Conservation (phyloP, 2,888 invertebrate species). For the Scaeva pyrastri region DNA sequence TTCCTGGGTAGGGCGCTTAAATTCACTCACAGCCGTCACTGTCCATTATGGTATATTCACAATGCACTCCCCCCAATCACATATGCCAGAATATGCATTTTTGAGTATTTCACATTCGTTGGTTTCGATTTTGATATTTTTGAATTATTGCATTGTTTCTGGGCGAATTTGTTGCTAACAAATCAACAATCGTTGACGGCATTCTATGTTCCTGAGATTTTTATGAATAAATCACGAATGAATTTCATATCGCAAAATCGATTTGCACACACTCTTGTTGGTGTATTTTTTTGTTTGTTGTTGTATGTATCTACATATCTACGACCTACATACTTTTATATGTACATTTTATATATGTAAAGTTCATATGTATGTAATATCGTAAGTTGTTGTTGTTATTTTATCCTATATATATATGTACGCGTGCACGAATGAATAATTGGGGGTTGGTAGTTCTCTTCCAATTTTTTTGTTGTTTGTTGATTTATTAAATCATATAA, state of each 20-base stretch:
- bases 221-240: slow-evolving; percentile 61
- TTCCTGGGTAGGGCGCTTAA: background rate
- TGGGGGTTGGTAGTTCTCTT: background rate
- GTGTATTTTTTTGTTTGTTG: background rate
- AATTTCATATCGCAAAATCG: slow-evolving; percentile 40
- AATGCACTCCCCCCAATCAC: background rate
- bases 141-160: slow-evolving; percentile 67
- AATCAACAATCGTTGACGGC: slow-evolving; percentile 53
- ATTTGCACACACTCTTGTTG: slow-evolving; percentile 23
- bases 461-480: slow-evolving; percentile 13
- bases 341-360: too few relatives aligned
- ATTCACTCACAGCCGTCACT: background rate
- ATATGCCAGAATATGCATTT: slow-evolving; percentile 45
- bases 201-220: slow-evolving; percentile 45
- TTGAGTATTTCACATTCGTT: slow-evolving; percentile 47
- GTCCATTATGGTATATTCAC: background rate
- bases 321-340: too few relatives aligned
- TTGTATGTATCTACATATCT: background rate
- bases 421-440: slow-evolving; percentile 39
- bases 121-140: slow-evolving; percentile 52
- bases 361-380: background rate
- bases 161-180: slow-evolving; percentile 67
- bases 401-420: background rate
- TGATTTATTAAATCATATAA: slow-evolving; percentile 62
- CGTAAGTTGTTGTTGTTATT: background rate